Percentiles rank a stretch among this genome's conserved stretches.
phyloP scores from a whole-genome alignment of 2,113 vertebrate species.

The Vanacampus margaritifer region DNA sequence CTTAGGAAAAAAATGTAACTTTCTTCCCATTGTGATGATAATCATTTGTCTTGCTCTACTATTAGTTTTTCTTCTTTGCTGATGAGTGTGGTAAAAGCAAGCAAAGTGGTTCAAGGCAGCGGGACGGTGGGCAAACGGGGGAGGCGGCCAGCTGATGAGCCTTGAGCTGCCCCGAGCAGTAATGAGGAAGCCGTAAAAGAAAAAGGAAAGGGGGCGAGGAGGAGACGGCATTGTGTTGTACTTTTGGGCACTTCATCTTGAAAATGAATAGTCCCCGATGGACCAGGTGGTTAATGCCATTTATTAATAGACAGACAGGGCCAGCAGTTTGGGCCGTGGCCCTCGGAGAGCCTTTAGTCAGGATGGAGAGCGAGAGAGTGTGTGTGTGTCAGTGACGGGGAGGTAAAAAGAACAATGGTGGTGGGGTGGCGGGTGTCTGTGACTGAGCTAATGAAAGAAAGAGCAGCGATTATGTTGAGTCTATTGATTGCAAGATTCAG shows the following conservation, averaged over 20 bases:
- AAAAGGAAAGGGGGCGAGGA: conserved; percentile 66
- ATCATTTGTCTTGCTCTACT: conserved; percentile 67
- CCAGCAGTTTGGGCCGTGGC: conserved; percentile 68
- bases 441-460: conserved; percentile 44
- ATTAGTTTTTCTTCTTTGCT: conserved; percentile 54
- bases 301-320: conserved; percentile 82
- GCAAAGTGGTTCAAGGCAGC: conserved; percentile 30
- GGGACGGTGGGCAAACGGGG: conserved; percentile 11
- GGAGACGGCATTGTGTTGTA: conserved; percentile 76
- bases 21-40: conserved; percentile 53
- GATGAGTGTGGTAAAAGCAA: conserved; percentile 25
- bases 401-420: conserved; percentile 36
- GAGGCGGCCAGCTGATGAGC: conserved; percentile 59
- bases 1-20: conserved; percentile 43
- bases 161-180: conserved; percentile 65
- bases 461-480: conserved; percentile 31
- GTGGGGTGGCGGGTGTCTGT: neutral
- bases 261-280: conserved; percentile 79
- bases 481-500: conserved; percentile 52
- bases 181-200: conserved; percentile 70
- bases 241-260: conserved; percentile 81
- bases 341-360: conserved; percentile 77
- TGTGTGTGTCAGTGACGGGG: conserved; percentile 39
- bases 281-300: conserved; percentile 80
- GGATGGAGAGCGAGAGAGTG: conserved; percentile 50